phyloP scores from a whole-genome alignment of 2,888 invertebrate species.

The Cryptophagus acutangulus region DNA sequence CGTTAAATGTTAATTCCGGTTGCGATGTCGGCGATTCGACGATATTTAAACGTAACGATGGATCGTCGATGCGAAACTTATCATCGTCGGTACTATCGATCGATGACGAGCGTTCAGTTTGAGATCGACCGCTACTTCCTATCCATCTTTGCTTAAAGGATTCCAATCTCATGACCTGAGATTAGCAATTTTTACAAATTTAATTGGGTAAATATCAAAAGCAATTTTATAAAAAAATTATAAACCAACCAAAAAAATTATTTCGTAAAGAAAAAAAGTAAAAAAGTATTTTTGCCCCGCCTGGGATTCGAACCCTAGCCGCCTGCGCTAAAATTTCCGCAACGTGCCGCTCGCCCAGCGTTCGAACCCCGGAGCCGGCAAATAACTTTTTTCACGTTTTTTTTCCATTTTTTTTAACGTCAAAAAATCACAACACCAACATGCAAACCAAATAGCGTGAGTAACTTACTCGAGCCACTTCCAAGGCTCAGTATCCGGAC shows the following conservation, averaged over 20 bases:
- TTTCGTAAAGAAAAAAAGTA: no score
- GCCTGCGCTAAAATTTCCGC: no score
- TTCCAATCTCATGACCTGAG: conserved; percentile 75
- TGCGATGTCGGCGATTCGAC: conserved; percentile 34
- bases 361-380: no score
- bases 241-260: no score
- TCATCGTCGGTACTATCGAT: conserved; percentile 44
- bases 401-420: no score
- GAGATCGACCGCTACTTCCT: conserved; percentile 42
- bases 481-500: conserved; percentile 85
- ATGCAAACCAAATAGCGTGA: conserved; percentile 10
- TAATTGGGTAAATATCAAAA: background rate
- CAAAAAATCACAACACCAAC: conserved; percentile 13
- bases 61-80: conserved; percentile 44
- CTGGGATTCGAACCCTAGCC: no score
- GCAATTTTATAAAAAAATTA: background rate
- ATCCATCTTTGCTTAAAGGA: conserved; percentile 59
- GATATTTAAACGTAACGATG: conserved; percentile 42
- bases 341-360: no score
- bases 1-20: conserved; percentile 31
- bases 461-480: conserved; percentile 81
- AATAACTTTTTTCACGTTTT: no score
- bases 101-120: conserved; percentile 39
- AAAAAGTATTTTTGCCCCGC: no score
- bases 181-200: no score